phyloP scores from a whole-genome alignment of 2,113 vertebrate species.

The Opisthocomus hoazin region DNA sequence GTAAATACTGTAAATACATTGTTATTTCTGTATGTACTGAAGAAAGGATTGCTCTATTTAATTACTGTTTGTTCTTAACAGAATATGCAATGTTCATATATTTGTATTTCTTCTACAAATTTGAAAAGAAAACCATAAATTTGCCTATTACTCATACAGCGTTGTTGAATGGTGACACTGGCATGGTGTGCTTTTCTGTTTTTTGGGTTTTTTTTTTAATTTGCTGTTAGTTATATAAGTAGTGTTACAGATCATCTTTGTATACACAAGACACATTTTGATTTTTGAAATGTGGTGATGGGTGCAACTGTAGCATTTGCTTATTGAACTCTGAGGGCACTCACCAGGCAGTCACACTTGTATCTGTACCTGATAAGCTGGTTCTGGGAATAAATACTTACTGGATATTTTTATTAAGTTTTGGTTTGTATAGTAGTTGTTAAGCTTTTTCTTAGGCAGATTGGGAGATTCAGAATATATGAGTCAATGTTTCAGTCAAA shows the following conservation, averaged over 20 bases:
- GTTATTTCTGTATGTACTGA: conserved; percentile 30
- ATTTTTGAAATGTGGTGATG: background rate
- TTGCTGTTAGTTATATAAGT: background rate
- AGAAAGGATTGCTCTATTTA: conserved; percentile 1
- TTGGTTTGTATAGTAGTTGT: conserved; percentile 5
- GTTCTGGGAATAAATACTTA: background rate
- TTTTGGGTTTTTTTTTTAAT: background rate
- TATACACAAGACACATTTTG: background rate
- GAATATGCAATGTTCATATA: background rate
- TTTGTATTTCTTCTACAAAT: conserved; percentile 21
- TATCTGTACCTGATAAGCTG: background rate
- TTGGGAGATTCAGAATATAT: background rate
- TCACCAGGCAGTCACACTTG: background rate
- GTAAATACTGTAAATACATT: conserved; percentile 37
- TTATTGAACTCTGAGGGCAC: background rate
- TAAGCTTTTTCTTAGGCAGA: background rate
- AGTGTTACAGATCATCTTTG: background rate
- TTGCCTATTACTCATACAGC: background rate
- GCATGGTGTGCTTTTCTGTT: background rate
- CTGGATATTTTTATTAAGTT: background rate
- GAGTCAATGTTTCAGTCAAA: background rate
- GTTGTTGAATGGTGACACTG: background rate
- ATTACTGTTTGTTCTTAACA: conserved; percentile 5
- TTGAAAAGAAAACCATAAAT: background rate
- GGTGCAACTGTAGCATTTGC: background rate